These are phyloP conservation scores for Argyrosomus regius DNA, from an alignment of 2,797 vertebrate genomes.

Conservation along the genomic window DNA sequence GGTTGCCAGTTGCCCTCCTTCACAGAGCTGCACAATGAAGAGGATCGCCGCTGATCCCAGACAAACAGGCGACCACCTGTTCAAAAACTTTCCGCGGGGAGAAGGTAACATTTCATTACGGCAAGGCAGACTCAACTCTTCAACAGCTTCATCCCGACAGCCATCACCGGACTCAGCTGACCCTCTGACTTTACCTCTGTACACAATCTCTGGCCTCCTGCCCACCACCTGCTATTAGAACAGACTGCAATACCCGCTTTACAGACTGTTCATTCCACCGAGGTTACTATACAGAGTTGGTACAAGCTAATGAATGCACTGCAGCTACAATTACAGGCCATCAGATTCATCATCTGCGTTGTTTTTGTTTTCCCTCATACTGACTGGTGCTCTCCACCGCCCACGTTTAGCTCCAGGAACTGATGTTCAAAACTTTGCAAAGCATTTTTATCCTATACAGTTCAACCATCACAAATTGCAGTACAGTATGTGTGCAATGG, in stretches of 20 bases:
- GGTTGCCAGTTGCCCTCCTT: conserved; percentile 69
- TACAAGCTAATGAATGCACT: conserved; percentile 29
- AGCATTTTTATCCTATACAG: conserved; percentile 33
- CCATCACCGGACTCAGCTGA: conserved; percentile 50
- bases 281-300: conserved; percentile 28
- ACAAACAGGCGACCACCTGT: conserved; percentile 65
- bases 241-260: conserved; percentile 47
- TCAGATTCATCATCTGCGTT: neutral
- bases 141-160: conserved; percentile 49
- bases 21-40: conserved; percentile 63
- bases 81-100: conserved; percentile 53
- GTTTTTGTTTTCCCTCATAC: conserved; percentile 13
- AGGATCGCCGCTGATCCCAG: conserved; percentile 50
- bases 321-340: conserved; percentile 7
- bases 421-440: conserved; percentile 10
- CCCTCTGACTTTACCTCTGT: conserved; percentile 46
- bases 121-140: conserved; percentile 46
- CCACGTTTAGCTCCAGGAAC: conserved; percentile 7
- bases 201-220: conserved; percentile 53
- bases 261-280: conserved; percentile 28
- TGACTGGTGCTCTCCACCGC: neutral
- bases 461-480: conserved; percentile 1
- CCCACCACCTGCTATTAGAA: conserved; percentile 62
- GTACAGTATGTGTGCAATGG: conserved; percentile 19
- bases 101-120: conserved; percentile 61